Percentiles rank a stretch among this genome's conserved stretches.
phyloP scores from a whole-genome alignment of 2,888 invertebrate species.

The Meganola albula region DNA sequence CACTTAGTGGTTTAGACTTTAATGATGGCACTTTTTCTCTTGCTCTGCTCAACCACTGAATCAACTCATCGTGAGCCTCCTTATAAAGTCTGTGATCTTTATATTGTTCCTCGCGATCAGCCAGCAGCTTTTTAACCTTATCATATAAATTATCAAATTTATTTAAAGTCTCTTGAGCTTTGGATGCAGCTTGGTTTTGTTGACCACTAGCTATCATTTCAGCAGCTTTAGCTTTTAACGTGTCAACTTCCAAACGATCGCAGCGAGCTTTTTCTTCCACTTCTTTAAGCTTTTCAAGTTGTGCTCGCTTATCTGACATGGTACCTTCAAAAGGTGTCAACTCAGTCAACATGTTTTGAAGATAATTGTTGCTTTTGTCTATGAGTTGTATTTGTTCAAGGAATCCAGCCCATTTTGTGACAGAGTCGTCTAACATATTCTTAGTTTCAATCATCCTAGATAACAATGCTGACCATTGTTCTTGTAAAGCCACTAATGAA shows the following conservation, averaged over 20 bases:
- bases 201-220: slow-evolving; percentile 93
- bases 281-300: slow-evolving; percentile 89
- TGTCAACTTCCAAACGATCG: slow-evolving; percentile 93
- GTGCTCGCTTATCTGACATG: slow-evolving; percentile 90
- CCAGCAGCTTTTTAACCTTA: slow-evolving; percentile 85
- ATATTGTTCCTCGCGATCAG: slow-evolving; percentile 90
- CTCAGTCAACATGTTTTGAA: slow-evolving; percentile 85
- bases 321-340: slow-evolving; percentile 86
- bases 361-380: slow-evolving; percentile 87
- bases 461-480: slow-evolving; percentile 92
- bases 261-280: slow-evolving; percentile 92
- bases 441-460: slow-evolving; percentile 95
- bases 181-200: slow-evolving; percentile 87
- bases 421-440: slow-evolving; percentile 89
- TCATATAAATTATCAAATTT: slow-evolving; percentile 89
- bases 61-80: slow-evolving; percentile 93
- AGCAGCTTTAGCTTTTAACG: slow-evolving; percentile 87
- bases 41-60: slow-evolving; percentile 91
- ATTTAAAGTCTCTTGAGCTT: slow-evolving; percentile 90
- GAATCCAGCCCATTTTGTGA: slow-evolving; percentile 94
- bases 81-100: slow-evolving; percentile 93
- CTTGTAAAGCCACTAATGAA: slow-evolving; percentile 88
- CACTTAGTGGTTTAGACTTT: slow-evolving; percentile 89
- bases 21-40: slow-evolving; percentile 93
- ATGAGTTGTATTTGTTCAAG: slow-evolving; percentile 91